Base-by-base conservation (phyloP, 2,888 invertebrate species). In the Acronicta psi region DNA sequence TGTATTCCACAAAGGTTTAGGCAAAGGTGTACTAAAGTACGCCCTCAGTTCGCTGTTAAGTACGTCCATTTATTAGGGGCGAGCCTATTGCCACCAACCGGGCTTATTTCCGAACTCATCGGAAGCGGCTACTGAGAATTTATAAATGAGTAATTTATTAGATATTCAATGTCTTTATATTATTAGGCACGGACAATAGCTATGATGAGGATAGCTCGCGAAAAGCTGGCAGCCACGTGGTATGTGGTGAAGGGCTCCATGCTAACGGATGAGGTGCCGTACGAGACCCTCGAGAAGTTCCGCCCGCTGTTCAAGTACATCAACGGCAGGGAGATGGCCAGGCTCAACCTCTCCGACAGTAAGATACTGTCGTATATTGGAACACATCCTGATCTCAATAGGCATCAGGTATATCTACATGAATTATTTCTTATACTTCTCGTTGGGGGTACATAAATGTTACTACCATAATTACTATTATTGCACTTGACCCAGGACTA, bases 301-400 rank as follows among this genome's bases (percentile, higher is more conserved):
- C 79, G 93, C 5, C 93, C 93, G 0, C 79, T 94, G 10, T 93
- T 94, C 65, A 91, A 91, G 62, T 87, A 93, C 49, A 38, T 93
- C 7, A 87, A 80, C 29, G 93, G 88, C 1, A 82, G 84, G 42
- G 93, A 94, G 58, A 93, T 94, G 42, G 81, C 92, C 0, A 77
- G 83, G 16, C 85, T 94, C 0, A 92, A 94, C 49, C 71, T 94
- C 14, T 73, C 57, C 0, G 87, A 93, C 52, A 68, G 80, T 0
- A 82, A 80, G 41, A 91, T 94, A 44, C 66, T 94, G 13, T 82
- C 81, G 0, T 93, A 73, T 59, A 83, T 93, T 18, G 93, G 93
- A 2, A 92, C 93, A 0, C 92, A 93, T 67, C 78, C 89, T 7
- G 89, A 90, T 13, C 75, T 93, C 6, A 75, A 83, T 53, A 84